phyloP scores from a whole-genome alignment of 2,888 invertebrate species.

The Magallana nippona region DNA sequence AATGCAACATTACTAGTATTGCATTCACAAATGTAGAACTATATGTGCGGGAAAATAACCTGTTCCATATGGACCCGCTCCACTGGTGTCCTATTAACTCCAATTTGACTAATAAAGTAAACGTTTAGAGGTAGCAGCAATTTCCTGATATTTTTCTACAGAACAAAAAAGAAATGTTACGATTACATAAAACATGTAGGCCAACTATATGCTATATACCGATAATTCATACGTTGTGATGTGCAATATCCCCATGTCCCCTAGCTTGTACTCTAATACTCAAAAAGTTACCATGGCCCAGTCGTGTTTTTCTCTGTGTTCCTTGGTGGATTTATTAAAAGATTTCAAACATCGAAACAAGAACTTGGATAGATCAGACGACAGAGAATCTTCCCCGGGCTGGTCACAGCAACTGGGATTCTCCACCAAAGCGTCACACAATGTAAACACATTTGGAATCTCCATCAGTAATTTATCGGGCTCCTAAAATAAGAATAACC shows the following conservation, averaged over 20 bases:
- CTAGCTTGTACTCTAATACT: no score
- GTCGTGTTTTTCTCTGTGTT: background rate
- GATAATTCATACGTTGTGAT: no score
- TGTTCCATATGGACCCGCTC: background rate
- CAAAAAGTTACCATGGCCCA: slow-evolving; percentile 5
- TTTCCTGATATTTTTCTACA: background rate
- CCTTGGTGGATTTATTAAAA: background rate
- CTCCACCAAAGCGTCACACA: background rate
- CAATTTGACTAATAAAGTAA: background rate
- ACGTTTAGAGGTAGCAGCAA: background rate
- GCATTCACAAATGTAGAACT: no score
- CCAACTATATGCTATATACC: no score
- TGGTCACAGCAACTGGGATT: background rate
- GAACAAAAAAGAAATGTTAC: no score
- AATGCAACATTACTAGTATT: no score
- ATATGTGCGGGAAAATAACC: background rate
- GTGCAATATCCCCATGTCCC: no score
- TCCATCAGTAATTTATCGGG: background rate
- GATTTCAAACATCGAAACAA: no score
- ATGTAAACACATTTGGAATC: background rate
- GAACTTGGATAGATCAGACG: no score
- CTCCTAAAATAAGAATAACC: no score
- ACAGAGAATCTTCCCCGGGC: background rate
- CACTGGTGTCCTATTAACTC: background rate
- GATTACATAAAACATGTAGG: no score